Evolutionary conservation across 2,888 invertebrate species (phyloP), one percentile per base, ranked within the genome.

Genomic region (Caenorhabditis sp.): DNA sequence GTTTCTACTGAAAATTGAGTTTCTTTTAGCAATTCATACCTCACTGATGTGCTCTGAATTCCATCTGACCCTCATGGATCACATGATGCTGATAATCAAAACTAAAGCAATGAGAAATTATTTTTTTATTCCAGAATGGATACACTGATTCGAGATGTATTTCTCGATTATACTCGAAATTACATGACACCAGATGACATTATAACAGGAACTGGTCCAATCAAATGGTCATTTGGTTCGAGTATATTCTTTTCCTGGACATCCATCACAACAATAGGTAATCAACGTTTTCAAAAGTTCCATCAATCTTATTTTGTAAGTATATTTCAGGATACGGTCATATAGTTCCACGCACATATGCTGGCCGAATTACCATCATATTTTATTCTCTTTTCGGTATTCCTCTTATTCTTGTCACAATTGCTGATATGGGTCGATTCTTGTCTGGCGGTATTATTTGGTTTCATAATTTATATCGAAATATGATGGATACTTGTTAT

Each of bases 381-480:
- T 78, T 85, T 60, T 88, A 88, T 59, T 85, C 87, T 12, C 80
- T 88, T 8, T 79, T 88, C 64, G 88, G 88, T 17, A 88, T 88
- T 69, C 88, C 88, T 8, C 80, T 88, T 49, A 87, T 88, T 57
- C 84, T 88, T 38, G 88, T 88, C 63, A 88, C 88, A 23, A 88
- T 88, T 38, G 88, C 88, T 20, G 88, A 88, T 61, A 88, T 88
- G 83, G 88, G 88, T 23, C 76, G 87, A 49, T 88, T 88, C 67
- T 70, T 88, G 36, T 88, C 88, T 61, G 83, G 83, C 49, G 85
- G 84, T 56, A 86, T 86, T 58, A 83, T 86, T 58, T 83, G 84
- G 83, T 73, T 86, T 38, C 85, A 86, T 75, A 80, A 84, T 69
- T 76, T 76, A 50, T 82, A 84, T 59, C 76, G 81, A 52, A 75